Conservation (phyloP, 2,888 invertebrate species). For the Callinectes sapidus region DNA sequence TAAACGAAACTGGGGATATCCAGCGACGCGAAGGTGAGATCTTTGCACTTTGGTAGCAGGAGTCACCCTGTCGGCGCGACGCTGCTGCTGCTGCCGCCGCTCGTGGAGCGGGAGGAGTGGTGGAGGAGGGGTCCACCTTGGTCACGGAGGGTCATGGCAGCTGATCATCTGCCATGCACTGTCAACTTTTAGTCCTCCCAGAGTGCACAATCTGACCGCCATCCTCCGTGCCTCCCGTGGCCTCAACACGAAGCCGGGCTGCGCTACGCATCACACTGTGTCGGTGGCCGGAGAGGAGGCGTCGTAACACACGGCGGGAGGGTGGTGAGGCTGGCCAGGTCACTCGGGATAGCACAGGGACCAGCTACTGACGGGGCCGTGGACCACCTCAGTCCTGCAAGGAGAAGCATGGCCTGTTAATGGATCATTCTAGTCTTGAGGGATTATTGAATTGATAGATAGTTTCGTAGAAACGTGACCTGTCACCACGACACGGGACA, state of each 20-base stretch:
- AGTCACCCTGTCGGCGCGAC: not conserved
- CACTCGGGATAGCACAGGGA: conserved; percentile 2
- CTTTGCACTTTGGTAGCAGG: conserved; percentile 13
- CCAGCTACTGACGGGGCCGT: conserved; percentile 8
- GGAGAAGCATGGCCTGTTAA: not conserved
- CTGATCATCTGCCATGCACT: conserved; percentile 35
- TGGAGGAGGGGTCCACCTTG: conserved; percentile 2
- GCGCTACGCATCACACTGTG: not conserved
- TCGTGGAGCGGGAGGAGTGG: conserved; percentile 25
- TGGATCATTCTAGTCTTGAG: conserved; percentile 46
- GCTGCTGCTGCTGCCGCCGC: not conserved
- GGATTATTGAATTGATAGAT: not conserved
- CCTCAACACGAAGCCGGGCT: not conserved
- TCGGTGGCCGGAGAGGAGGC: not conserved
- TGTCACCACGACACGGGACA: not conserved
- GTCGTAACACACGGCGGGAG: not conserved
- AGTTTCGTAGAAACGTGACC: not conserved
- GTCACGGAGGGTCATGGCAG: conserved; percentile 56
- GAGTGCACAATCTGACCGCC: conserved; percentile 39
- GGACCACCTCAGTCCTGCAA: conserved; percentile 56
- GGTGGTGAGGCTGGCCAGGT: conserved; percentile 28
- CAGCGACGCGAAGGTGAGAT: conserved; percentile 7
- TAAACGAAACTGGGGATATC: conserved; percentile 1
- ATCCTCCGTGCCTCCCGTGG: conserved; percentile 3
- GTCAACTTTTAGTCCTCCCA: conserved; percentile 52